Conservation (phyloP, 2,113 vertebrate genomes). For the Camelus bactrianus region DNA sequence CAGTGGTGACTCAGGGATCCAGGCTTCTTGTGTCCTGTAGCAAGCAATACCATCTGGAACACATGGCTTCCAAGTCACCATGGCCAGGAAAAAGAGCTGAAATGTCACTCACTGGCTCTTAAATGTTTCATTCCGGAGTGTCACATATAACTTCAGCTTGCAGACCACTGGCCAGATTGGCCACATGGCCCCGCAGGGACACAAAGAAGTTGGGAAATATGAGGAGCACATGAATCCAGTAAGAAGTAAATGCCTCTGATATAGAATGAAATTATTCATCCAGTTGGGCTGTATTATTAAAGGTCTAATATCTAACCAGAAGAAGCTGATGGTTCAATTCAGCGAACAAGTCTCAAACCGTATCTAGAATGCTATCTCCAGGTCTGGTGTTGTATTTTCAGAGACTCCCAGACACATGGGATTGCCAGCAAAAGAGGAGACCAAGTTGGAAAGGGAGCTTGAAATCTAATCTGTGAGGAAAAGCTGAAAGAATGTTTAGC, state of each 20-base stretch:
- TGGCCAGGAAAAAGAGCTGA: not conserved
- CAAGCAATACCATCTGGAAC: not conserved
- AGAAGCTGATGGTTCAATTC: not conserved
- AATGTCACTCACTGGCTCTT: not conserved
- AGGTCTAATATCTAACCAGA: not conserved
- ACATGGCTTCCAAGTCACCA: not conserved
- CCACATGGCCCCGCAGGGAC: not conserved
- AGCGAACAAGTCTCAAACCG: not conserved
- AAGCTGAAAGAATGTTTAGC: not conserved
- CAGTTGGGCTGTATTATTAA: not conserved
- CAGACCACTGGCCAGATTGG: not conserved
- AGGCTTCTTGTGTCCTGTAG: not conserved
- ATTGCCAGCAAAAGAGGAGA: not conserved
- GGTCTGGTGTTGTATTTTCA: not conserved
- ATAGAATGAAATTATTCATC: not conserved
- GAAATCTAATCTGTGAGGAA: slow-evolving; percentile 2
- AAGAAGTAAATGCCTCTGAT: not conserved
- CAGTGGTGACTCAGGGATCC: not conserved
- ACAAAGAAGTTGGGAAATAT: not conserved
- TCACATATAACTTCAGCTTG: not conserved
- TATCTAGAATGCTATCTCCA: not conserved
- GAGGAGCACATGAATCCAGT: not conserved
- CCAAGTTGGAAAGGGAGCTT: not conserved
- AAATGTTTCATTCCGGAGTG: not conserved
- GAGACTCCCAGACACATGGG: not conserved